Percentiles rank a stretch among this genome's conserved stretches.
phyloP scores from a whole-genome alignment of 1,140 invertebrate species.

The Polypedilum vanderplanki region DNA sequence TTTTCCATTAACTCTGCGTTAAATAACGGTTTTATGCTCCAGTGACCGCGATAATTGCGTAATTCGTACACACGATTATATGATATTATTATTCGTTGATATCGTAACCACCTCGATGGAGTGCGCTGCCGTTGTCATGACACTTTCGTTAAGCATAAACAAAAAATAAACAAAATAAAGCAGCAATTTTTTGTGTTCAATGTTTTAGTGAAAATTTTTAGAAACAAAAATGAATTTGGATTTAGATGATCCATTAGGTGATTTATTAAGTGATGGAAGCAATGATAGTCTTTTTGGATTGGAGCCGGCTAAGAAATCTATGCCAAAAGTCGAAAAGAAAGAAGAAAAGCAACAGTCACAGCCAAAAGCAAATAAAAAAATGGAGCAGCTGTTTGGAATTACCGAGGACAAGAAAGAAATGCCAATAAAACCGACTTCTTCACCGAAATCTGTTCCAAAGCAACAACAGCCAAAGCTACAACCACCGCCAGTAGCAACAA shows the following conservation, averaged over 20 bases:
- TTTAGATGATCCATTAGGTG: conserved; percentile 43
- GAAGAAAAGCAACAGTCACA: conserved; percentile 26
- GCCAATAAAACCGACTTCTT: conserved; percentile 34
- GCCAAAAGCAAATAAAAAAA: conserved; percentile 35
- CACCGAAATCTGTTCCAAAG: conserved; percentile 27
- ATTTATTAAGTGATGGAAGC: conserved; percentile 46
- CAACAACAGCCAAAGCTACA: conserved; percentile 26
- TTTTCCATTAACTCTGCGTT: conserved; percentile 7
- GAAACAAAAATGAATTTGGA: conserved; percentile 41
- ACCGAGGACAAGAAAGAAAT: conserved; percentile 10
- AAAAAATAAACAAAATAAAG: background rate
- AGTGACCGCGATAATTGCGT: conserved; percentile 11
- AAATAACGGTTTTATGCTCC: conserved; percentile 14
- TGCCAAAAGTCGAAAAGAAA: conserved; percentile 30
- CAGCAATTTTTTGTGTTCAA: background rate
- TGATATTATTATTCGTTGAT: background rate
- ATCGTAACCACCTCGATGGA: background rate
- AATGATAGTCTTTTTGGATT: conserved; percentile 49
- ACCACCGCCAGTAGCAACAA: background rate
- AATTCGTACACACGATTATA: background rate
- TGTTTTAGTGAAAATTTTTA: background rate
- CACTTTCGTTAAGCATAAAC: background rate
- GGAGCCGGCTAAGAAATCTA: conserved; percentile 36
- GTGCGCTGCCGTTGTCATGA: conserved; percentile 9
- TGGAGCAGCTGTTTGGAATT: conserved; percentile 42